Evolutionary conservation across 2,888 invertebrate genomes (phyloP).

Genomic region (Timandra comae): DNA sequence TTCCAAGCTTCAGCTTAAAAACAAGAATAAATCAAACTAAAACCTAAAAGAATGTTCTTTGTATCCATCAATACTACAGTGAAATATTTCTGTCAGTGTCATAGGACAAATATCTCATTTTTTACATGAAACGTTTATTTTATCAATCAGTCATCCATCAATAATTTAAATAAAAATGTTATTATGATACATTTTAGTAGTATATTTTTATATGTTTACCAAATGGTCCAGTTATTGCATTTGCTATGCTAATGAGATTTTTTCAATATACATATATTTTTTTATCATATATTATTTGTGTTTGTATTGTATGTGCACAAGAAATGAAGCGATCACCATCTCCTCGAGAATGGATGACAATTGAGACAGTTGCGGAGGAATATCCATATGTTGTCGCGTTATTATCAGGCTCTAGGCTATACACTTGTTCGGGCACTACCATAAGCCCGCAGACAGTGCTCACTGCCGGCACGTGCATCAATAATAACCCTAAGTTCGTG

Average conservation of each 20-base stretch:
- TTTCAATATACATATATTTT: conserved; percentile 18
- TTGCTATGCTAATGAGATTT: conserved; percentile 36
- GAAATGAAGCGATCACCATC: conserved; percentile 1
- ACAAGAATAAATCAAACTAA: no score
- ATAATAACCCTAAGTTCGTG: conserved; percentile 31
- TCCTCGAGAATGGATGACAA: conserved; percentile 29
- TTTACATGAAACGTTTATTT: no score
- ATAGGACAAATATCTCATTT: no score
- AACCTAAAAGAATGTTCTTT: no score
- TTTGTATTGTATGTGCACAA: conserved; percentile 2
- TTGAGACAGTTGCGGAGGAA: conserved; percentile 48
- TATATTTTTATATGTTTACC: conserved; percentile 5
- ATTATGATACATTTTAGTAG: neutral
- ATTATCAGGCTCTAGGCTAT: conserved; percentile 31
- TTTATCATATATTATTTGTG: conserved; percentile 15
- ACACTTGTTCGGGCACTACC: conserved; percentile 47
- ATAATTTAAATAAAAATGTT: no score
- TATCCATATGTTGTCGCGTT: conserved; percentile 50
- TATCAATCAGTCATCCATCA: no score
- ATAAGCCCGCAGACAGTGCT: conserved; percentile 38
- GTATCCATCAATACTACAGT: no score
- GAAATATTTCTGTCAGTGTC: no score
- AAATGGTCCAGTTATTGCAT: conserved; percentile 21
- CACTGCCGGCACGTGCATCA: conserved; percentile 51
- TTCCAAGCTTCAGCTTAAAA: no score